These are phyloP conservation scores for Paraplagusia blochii DNA, from an alignment of 2,113 vertebrate species.

Conservation along the genomic window DNA sequence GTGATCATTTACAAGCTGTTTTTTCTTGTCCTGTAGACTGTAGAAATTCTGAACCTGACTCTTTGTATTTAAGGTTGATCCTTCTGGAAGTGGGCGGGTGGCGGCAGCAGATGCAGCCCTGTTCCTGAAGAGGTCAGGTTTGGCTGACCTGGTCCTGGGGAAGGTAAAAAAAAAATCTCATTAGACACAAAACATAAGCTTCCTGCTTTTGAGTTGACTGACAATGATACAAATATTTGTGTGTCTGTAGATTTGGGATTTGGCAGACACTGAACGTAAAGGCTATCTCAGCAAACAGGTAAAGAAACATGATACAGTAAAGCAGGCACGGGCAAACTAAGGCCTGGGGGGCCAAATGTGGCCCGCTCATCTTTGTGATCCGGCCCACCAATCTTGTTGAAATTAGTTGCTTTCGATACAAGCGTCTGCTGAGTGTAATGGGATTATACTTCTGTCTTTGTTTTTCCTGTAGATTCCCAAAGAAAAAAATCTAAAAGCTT, in stretches of 20 bases:
- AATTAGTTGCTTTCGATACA: too few species aligned
- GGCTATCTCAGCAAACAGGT: constrained; percentile 96
- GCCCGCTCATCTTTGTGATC: too few species aligned
- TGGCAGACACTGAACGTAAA: constrained; percentile 93
- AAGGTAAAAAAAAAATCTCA: constrained; percentile 77
- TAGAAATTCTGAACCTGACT: not conserved
- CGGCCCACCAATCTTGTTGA: too few species aligned
- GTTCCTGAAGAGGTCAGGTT: constrained; percentile 93
- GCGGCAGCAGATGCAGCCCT: constrained; percentile 90
- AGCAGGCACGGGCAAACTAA: too few species aligned
- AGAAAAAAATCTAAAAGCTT: too few species aligned
- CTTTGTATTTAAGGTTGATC: constrained; percentile 82
- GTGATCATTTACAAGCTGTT: not conserved
- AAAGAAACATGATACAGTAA: constrained; percentile 11
- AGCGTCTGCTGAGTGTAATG: too few species aligned
- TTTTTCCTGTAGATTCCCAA: too few species aligned
- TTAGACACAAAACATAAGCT: constrained; percentile 1
- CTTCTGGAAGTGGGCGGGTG: constrained; percentile 85
- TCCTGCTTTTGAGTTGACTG: not conserved
- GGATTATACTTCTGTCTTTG: too few species aligned
- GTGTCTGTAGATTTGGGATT: constrained; percentile 91
- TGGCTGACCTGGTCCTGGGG: constrained; percentile 92
- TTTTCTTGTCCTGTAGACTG: not conserved
- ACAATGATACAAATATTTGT: not conserved
- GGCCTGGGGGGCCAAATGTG: too few species aligned